These are phyloP conservation scores for Hirudinaria manillensis DNA, from an alignment of 2,888 invertebrate genomes.

Conservation along the genomic window DNA sequence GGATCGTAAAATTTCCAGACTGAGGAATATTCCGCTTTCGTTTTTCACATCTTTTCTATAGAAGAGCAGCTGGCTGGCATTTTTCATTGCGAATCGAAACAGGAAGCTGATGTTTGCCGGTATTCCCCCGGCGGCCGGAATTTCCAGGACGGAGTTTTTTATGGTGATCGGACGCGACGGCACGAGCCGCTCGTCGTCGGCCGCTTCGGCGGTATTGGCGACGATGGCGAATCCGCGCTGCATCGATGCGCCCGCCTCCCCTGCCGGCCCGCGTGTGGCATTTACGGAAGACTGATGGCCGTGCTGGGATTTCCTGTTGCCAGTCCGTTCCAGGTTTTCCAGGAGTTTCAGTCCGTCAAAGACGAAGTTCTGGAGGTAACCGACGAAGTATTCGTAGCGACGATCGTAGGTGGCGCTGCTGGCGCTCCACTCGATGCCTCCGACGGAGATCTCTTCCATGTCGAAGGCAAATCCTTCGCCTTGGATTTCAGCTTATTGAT, in stretches of 20 bases:
- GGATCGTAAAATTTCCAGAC: constrained; percentile 6
- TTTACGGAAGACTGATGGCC: not conserved
- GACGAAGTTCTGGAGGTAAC: constrained; percentile 40
- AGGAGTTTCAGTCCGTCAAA: constrained; percentile 35
- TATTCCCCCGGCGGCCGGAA: not conserved
- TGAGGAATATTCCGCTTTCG: not conserved
- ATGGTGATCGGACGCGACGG: constrained; percentile 29
- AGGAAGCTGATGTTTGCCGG: constrained; percentile 19
- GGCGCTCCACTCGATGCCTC: not conserved
- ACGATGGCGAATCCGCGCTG: constrained; percentile 17
- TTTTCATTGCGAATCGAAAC: constrained; percentile 14
- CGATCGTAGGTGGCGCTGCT: not conserved
- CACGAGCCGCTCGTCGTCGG: constrained; percentile 13
- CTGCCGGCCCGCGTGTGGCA: not conserved
- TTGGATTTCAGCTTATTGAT: constrained; percentile 31
- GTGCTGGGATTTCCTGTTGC: not conserved
- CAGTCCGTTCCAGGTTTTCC: constrained; percentile 24
- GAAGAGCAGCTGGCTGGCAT: not conserved
- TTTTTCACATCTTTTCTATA: not conserved
- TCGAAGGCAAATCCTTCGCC: constrained; percentile 39
- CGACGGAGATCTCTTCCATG: constrained; percentile 35
- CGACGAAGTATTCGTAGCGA: constrained; percentile 32
- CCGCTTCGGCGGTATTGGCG: not conserved
- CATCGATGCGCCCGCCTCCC: not conserved
- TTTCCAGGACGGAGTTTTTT: constrained; percentile 1